Evolutionary conservation across 2,888 invertebrate species (phyloP).

Genomic region (Neoascia interrupta): DNA sequence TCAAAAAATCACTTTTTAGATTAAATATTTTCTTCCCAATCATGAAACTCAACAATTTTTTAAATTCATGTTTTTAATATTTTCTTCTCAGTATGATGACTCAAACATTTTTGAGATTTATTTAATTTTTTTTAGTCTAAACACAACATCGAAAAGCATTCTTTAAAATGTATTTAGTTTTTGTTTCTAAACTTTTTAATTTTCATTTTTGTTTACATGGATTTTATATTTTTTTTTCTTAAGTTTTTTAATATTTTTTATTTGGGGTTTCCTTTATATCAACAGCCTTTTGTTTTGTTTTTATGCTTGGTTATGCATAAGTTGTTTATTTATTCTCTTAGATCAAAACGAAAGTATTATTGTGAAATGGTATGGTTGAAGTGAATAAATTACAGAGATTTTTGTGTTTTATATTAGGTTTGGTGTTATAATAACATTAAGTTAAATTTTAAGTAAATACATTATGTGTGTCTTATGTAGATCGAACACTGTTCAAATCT

Average conservation of each 20-base stretch:
- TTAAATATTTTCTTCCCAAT: too few relatives aligned
- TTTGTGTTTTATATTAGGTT: background rate
- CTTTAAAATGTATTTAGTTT: slow-evolving; percentile 7
- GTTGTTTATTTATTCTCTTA: slow-evolving; percentile 6
- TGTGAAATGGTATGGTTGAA: slow-evolving; percentile 6
- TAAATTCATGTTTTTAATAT: background rate
- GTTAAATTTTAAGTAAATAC: slow-evolving; percentile 1
- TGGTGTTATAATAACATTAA: slow-evolving; percentile 16
- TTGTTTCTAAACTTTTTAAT: background rate
- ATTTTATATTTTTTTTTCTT: background rate
- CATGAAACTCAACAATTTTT: too few relatives aligned
- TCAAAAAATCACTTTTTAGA: too few relatives aligned
- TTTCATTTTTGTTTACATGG: background rate
- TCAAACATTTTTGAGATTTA: background rate
- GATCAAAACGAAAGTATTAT: background rate
- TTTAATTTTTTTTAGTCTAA: slow-evolving; percentile 30
- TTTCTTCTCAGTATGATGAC: too few relatives aligned
- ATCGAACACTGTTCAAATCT: slow-evolving; percentile 21
- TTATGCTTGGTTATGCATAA: too few relatives aligned
- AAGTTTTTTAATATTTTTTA: background rate
- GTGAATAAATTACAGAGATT: background rate
- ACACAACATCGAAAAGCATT: slow-evolving; percentile 65
- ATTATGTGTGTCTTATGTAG: slow-evolving; percentile 18
- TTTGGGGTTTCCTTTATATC: slow-evolving; percentile 9
- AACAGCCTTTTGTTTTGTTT: slow-evolving; percentile 57